phyloP scores from a whole-genome alignment of 1,140 invertebrate genomes.

The Geopemphigus sp. region DNA sequence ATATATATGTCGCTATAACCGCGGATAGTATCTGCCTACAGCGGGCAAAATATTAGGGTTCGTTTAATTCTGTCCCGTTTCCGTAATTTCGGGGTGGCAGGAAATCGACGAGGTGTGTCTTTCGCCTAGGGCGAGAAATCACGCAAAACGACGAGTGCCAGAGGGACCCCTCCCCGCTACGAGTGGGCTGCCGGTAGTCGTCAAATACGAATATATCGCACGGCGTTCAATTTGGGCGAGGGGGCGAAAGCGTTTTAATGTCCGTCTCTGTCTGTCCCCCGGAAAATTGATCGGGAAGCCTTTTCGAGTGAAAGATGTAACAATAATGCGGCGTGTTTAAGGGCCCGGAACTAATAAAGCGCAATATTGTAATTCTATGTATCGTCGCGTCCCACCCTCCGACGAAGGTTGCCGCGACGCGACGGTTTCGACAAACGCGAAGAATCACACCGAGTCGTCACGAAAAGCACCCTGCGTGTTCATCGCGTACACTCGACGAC shows the following conservation, averaged over 20 bases:
- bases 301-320: conserved; percentile 37
- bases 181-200: background rate
- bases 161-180: background rate
- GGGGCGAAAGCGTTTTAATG: conserved; percentile 45
- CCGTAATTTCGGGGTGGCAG: no score
- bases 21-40: no score
- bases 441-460: background rate
- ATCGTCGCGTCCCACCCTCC: background rate
- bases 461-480: background rate
- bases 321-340: conserved; percentile 39
- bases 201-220: conserved; percentile 16
- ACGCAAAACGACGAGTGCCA: background rate
- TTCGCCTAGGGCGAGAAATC: background rate
- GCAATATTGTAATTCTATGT: conserved; percentile 38
- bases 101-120: conserved; percentile 6
- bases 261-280: background rate
- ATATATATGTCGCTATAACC: no score
- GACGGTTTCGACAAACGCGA: background rate
- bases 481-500: no score
- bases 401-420: no score
- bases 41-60: conserved; percentile 1
- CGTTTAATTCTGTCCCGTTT: background rate
- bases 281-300: conserved; percentile 42
- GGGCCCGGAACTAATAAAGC: conserved; percentile 47
- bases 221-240: conserved; percentile 16